Percentiles rank a stretch among this genome's conserved stretches.
Conservation (phyloP, 2,888 invertebrate species). For the Ornithoptera priamus region DNA sequence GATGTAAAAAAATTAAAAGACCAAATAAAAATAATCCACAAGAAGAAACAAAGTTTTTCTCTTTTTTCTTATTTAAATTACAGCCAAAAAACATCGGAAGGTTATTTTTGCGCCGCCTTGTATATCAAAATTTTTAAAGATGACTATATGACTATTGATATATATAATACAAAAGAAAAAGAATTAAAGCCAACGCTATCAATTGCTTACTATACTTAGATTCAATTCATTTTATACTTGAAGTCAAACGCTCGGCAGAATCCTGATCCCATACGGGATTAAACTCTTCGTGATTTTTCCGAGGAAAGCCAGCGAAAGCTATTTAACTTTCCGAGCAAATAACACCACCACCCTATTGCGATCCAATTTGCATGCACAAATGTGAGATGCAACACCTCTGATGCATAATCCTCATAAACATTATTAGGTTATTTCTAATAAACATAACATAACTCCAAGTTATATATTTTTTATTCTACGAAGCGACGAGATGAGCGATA, state of each 20-base stretch:
- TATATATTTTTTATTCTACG: no score
- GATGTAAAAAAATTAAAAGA: no score
- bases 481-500: no score
- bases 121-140: no score
- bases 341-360: slow-evolving; percentile 50
- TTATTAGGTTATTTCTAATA: neutral
- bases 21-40: no score
- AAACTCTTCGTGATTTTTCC: slow-evolving; percentile 56
- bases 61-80: no score
- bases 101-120: no score
- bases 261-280: slow-evolving; percentile 47
- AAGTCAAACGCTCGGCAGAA: slow-evolving; percentile 32
- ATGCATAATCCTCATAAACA: slow-evolving; percentile 25
- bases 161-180: no score
- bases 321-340: slow-evolving; percentile 67
- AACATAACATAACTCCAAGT: neutral
- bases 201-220: slow-evolving; percentile 24
- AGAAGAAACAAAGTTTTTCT: no score
- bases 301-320: slow-evolving; percentile 54
- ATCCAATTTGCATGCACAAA: slow-evolving; percentile 53
- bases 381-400: slow-evolving; percentile 57
- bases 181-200: neutral
- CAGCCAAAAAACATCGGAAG: no score
- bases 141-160: no score
- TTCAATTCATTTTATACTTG: slow-evolving; percentile 33